Percentiles rank a stretch among this genome's conserved stretches.
Conservation (phyloP, 2,888 invertebrate species). For the Philereme transversata region DNA sequence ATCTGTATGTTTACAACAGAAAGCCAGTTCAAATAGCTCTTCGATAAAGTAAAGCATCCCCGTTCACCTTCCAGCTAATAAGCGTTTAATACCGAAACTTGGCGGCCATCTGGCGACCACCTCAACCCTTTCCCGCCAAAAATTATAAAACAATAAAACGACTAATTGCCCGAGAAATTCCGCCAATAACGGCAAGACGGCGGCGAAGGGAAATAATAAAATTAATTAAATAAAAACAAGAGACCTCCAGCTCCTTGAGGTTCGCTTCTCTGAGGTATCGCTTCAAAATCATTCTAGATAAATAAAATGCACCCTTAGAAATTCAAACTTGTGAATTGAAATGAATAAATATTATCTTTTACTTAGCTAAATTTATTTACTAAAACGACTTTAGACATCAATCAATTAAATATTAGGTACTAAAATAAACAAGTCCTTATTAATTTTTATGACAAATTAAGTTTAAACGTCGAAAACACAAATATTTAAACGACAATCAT, state of each 20-base stretch:
- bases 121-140: constrained; percentile 75
- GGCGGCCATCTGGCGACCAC: constrained; percentile 55
- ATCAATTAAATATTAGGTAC: no score
- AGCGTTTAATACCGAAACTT: constrained; percentile 52
- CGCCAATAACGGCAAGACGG: constrained; percentile 80
- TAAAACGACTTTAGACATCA: no score
- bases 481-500: no score
- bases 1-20: no score
- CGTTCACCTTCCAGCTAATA: constrained; percentile 48
- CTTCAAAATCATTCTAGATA: background rate
- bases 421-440: no score
- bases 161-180: constrained; percentile 81
- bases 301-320: background rate
- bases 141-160: constrained; percentile 84
- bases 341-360: no score
- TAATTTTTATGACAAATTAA: no score
- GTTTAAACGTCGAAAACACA: no score
- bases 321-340: background rate
- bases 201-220: constrained; percentile 74
- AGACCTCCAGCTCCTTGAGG: constrained; percentile 29
- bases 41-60: constrained; percentile 27
- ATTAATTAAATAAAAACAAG: constrained; percentile 84
- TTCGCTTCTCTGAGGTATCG: background rate
- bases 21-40: no score
- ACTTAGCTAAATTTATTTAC: no score